These are phyloP conservation scores for Callithrix jacchus DNA, from an alignment of 2,113 vertebrate genomes.

Conservation along the genomic window DNA sequence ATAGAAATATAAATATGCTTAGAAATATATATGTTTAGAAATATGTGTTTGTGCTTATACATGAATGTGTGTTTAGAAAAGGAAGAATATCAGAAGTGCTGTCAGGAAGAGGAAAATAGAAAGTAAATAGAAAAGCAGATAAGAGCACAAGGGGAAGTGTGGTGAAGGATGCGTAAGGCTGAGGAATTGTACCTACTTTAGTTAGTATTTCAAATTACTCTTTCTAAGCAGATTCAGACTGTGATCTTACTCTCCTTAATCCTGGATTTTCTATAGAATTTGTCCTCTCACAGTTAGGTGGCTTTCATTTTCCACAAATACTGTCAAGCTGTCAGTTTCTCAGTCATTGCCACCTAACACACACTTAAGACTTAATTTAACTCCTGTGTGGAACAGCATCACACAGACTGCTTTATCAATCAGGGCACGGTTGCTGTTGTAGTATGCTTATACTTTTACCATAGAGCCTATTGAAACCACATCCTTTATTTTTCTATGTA, in stretches of 20 bases:
- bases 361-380: not conserved
- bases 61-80: not conserved
- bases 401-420: not conserved
- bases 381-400: not conserved
- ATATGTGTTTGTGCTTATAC: not conserved
- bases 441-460: too few relatives aligned
- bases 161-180: not conserved
- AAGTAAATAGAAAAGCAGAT: not conserved
- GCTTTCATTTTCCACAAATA: not conserved
- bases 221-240: slow-evolving; percentile 10
- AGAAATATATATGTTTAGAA: not conserved
- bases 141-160: not conserved
- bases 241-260: slow-evolving; percentile 6
- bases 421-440: not conserved
- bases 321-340: not conserved
- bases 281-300: not conserved
- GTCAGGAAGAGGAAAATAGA: not conserved
- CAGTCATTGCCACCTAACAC: not conserved
- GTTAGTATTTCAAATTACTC: not conserved
- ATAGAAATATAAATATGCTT: not conserved
- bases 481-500: not conserved
- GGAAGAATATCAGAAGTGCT: not conserved
- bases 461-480: not conserved
- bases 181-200: not conserved
- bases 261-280: not conserved